phyloP scores from a whole-genome alignment of 2,797 vertebrate genomes.

The Borostomias antarcticus region DNA sequence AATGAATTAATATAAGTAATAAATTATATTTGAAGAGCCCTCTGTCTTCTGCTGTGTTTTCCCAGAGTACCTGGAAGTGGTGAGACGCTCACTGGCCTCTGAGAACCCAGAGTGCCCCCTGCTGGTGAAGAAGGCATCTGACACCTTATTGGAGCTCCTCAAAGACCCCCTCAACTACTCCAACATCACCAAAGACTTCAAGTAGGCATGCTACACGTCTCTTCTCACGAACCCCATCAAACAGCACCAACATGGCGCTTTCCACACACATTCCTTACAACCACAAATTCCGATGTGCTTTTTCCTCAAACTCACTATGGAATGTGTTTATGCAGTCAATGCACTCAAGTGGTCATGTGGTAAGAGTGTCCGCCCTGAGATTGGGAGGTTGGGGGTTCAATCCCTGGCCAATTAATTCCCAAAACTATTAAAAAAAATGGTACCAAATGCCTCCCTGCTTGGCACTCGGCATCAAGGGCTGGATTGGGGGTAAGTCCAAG shows the following conservation, averaged over 20 bases:
- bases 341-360: no score
- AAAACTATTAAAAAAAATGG: no score
- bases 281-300: no score
- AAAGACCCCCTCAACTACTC: conserved; percentile 62
- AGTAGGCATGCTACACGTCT: conserved; percentile 52
- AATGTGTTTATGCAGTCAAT: no score
- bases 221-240: not conserved
- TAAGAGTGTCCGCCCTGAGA: no score
- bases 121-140: conserved; percentile 68
- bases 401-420: no score
- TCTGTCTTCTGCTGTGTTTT: conserved; percentile 29
- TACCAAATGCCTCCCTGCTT: no score
- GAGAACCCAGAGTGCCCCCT: conserved; percentile 62
- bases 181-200: conserved; percentile 78
- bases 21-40: not conserved
- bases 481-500: no score
- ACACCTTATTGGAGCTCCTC: conserved; percentile 54
- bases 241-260: no score
- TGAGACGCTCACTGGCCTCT: conserved; percentile 70
- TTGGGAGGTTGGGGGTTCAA: no score
- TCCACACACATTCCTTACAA: not conserved
- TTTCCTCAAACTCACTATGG: no score
- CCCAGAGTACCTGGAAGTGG: conserved; percentile 77
- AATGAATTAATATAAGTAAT: not conserved
- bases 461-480: no score